Base-by-base conservation (phyloP, 2,797 vertebrate species). In the Gila robusta region DNA sequence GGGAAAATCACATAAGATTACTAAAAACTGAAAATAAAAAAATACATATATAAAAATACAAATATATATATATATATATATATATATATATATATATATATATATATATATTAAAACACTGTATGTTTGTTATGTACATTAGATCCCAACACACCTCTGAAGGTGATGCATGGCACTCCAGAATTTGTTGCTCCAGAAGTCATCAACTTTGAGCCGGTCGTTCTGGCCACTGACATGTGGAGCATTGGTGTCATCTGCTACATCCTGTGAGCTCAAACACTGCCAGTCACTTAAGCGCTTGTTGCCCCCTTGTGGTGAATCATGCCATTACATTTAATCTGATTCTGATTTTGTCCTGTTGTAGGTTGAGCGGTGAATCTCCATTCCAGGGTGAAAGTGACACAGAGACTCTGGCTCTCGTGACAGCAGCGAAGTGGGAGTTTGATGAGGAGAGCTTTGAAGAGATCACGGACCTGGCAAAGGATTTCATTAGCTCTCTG, bases 181-280 rank as follows among this genome's bases (percentile, higher is more conserved):
- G 97, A 98, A 88, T 98, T 98, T 92, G 96, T 98, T 89, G 97
- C 97, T 26, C 97, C 97, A 3, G 97, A 98, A 88, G 97, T 98
- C 86, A 97, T 98, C 0, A 94, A 90, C 93, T 98, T 93, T 44
- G 97, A 98, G 89, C 94, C 96, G 0, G 95, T 98, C 87, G 78
- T 73, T 80, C 89, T 94, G 70, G 91, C 91, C 56, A 97, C 96
- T 0, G 97, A 98, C 89, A 96, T 97, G 96, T 98, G 97, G 97
- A 98, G 97, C 2, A 94, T 97, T 3, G 97, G 97, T 1, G 96
- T 98, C 87, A 97, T 98, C 94, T 97, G 97, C 92, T 98, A 97
- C 91, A 97, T 98, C 89, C 88, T 97, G 97, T 98, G 92, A 96
- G 97, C 90, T 7, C 26, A 44, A 39, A 73, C 81, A 72, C 12